Evolutionary conservation across 2,113 vertebrate genomes (phyloP), one percentile per base, ranked within the genome.

Genomic region (Coryphaenoides rupestris): DNA sequence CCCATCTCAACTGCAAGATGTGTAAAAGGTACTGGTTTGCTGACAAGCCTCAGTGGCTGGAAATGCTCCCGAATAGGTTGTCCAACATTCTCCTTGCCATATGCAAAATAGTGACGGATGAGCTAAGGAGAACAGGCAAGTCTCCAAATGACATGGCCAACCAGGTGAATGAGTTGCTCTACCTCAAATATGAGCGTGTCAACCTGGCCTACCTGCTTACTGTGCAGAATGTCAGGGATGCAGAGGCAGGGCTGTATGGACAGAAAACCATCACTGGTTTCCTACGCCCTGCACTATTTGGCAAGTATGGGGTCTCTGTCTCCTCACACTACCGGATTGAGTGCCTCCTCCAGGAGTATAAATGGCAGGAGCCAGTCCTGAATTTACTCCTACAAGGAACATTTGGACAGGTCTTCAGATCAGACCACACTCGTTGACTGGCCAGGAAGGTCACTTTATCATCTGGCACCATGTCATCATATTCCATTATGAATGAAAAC

Each of bases 131-230:
- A 14, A 63, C 40, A n/a, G 57, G 55, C 21, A 70, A 61, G 22
- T 77, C 71, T 12, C 63, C 60, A 1, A 52, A 40, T 0, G 47
- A 77, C 14, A 69, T 73, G 70, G 66, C 66, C 12, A 73, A 77
- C 58, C 66, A 77, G 55, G 19, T 66, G 22, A 66, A 21, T 7
- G 66, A 77, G 56, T n/a, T 53, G 2, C 47, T 66, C 53, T 66
- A 73, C 46, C 70, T 73, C 5, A 69, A 62, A 15, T 73, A 77
- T 55, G 63, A 73, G 10, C 45, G 54, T 22, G 66, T 62, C 19
- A 49, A 69, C 47, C 63, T 77, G 54, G 70, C 66, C 19, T 66
- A 64, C 47, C 71, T 74, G 7, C 63, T 61, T 2, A 28, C 15
- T 21, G n/a, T 24, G 52, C 9, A 6, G 62, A 17, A 76, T 10